Evolutionary conservation across 2,113 vertebrate species (phyloP).

Genomic region (Bombycilla garrulus): DNA sequence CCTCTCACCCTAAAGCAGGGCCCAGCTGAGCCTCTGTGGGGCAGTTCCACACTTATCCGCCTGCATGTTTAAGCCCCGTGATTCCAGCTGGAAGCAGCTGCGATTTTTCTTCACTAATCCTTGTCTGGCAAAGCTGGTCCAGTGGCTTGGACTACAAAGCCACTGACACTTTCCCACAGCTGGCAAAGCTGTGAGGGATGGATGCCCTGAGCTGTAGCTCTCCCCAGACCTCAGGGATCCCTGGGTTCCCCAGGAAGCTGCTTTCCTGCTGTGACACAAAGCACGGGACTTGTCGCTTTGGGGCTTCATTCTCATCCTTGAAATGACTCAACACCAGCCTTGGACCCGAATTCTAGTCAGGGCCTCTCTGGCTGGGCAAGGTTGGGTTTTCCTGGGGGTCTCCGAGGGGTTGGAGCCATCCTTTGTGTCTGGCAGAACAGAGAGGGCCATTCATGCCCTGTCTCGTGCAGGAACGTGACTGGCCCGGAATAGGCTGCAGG

Average conservation of each 20-base stretch:
- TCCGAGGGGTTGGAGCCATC: not conserved
- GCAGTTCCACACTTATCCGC: not conserved
- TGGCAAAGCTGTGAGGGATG: not conserved
- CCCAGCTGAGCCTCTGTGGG: not conserved
- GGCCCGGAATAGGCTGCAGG: not conserved
- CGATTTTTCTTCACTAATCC: accelerated
- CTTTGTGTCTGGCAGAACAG: not conserved
- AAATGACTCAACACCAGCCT: not conserved
- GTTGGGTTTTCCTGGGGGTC: not conserved
- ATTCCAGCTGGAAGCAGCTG: accelerated
- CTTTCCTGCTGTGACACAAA: not conserved
- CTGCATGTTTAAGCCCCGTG: not conserved
- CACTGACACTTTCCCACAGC: not conserved
- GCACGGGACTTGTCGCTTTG: not conserved
- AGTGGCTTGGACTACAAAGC: not conserved
- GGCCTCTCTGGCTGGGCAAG: not conserved
- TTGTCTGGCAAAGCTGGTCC: not conserved
- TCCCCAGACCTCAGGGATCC: not conserved
- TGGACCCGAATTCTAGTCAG: accelerated
- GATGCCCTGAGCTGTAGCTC: not conserved
- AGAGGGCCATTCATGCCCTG: conserved; percentile 17
- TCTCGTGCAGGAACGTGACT: conserved; percentile 45
- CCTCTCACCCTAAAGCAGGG: not conserved
- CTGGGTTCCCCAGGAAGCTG: not conserved
- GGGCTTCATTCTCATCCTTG: accelerated